A percentile compares a stretch with the other conserved stretches of the same genome.
Evolutionary conservation across 2,888 invertebrate genomes (phyloP).

Genomic region (Xylophagus ater): DNA sequence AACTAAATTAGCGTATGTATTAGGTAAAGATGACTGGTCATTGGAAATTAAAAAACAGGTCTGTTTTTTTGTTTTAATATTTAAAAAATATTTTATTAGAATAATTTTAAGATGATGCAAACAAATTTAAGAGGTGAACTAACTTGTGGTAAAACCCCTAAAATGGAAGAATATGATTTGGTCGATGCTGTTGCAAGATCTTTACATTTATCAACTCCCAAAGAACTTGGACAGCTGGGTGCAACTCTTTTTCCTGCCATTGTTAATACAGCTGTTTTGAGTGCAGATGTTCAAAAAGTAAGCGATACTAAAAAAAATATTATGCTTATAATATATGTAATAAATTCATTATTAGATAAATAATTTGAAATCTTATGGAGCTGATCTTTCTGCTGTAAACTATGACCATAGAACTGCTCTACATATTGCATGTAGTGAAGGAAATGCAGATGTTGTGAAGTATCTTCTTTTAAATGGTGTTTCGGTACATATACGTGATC

Average conservation of each 20-base stretch:
- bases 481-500: slow-evolving; percentile 67
- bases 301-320: slow-evolving; percentile 21
- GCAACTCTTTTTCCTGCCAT: slow-evolving; percentile 59
- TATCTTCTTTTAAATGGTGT: slow-evolving; percentile 68
- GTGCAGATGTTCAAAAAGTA: slow-evolving; percentile 44
- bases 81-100: slow-evolving; percentile 5
- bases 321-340: not conserved
- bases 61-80: slow-evolving; percentile 19
- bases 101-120: slow-evolving; percentile 54
- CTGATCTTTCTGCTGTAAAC: slow-evolving; percentile 60
- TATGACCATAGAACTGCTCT: slow-evolving; percentile 67
- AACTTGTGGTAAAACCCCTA: slow-evolving; percentile 39
- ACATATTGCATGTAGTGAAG: slow-evolving; percentile 67
- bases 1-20: slow-evolving; percentile 79
- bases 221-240: slow-evolving; percentile 45
- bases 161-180: slow-evolving; percentile 42
- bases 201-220: slow-evolving; percentile 44
- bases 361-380: slow-evolving; percentile 46
- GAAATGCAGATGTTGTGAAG: slow-evolving; percentile 55
- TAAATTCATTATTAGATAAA: slow-evolving; percentile 23
- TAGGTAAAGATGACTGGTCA: slow-evolving; percentile 63
- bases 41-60: slow-evolving; percentile 54
- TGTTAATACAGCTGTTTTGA: slow-evolving; percentile 51
- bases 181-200: slow-evolving; percentile 49
- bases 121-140: slow-evolving; percentile 72